These are phyloP conservation scores for Yponomeuta evonymella DNA, from an alignment of 2,888 invertebrate species.

Conservation along the genomic window DNA sequence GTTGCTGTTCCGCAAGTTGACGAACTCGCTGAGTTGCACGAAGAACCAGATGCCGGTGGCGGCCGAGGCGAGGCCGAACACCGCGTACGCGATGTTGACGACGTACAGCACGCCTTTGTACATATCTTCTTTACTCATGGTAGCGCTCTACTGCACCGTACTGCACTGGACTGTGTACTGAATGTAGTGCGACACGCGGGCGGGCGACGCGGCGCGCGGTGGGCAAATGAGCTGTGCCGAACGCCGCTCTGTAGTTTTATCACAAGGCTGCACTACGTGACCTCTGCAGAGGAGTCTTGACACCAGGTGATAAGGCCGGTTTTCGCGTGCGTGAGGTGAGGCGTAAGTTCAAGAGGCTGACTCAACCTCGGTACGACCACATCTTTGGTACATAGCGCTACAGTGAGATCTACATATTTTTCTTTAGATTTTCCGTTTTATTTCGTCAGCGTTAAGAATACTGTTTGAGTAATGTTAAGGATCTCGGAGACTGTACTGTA, in stretches of 20 bases:
- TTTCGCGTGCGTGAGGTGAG: not conserved
- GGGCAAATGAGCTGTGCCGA: not conserved
- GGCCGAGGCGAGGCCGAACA: slow-evolving; percentile 62
- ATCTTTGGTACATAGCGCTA: not conserved
- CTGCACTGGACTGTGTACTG: slow-evolving; percentile 7
- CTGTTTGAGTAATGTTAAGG: not conserved
- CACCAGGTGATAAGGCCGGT: not conserved
- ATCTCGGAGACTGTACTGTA: not conserved
- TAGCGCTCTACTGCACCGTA: slow-evolving; percentile 11
- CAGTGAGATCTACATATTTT: not conserved
- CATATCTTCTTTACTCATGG: slow-evolving; percentile 63
- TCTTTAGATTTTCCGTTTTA: not conserved
- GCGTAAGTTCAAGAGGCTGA: not conserved
- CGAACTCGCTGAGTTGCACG: slow-evolving; percentile 64
- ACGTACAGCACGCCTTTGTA: slow-evolving; percentile 60
- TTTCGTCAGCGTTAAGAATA: not conserved
- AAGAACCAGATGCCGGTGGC: slow-evolving; percentile 71
- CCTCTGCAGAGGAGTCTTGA: slow-evolving; percentile 25
- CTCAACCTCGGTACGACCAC: slow-evolving; percentile 1
- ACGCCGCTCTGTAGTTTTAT: not conserved
- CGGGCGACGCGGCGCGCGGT: not conserved
- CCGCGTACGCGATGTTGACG: slow-evolving; percentile 60
- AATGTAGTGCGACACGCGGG: not conserved
- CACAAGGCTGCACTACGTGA: slow-evolving; percentile 26
- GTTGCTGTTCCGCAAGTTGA: slow-evolving; percentile 60